Conservation (phyloP, 2,113 vertebrate genomes). For the Manacus vitellinus region DNA sequence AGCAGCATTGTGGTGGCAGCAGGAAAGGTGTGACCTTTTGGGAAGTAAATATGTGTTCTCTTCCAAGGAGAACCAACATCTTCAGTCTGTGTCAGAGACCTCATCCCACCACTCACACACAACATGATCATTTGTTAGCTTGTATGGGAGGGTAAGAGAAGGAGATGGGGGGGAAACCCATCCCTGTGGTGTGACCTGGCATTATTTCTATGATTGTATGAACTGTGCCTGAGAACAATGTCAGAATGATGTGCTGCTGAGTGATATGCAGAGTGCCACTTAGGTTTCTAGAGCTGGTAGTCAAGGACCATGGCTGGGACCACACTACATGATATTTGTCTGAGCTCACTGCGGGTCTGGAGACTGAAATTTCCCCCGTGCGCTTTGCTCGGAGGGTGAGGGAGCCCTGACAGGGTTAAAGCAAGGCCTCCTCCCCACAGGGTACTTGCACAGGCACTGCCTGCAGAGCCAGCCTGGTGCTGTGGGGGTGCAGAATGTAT, state of each 20-base stretch:
- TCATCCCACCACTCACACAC: background rate
- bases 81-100: background rate
- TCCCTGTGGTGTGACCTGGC: background rate
- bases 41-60: background rate
- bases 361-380: background rate
- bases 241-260: background rate
- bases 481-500: background rate
- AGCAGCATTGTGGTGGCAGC: background rate
- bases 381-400: background rate
- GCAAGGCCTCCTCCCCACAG: background rate
- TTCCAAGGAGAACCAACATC: background rate
- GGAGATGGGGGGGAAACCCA: background rate
- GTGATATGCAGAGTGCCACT: background rate
- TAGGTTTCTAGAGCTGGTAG: background rate
- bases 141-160: background rate
- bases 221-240: background rate
- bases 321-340: accelerated
- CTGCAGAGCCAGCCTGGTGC: background rate
- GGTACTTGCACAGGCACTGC: background rate
- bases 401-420: background rate
- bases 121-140: background rate
- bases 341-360: background rate
- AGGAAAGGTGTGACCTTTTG: background rate
- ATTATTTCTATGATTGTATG: background rate
- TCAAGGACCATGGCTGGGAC: background rate